Percentiles rank a stretch among this genome's conserved stretches.
These are phyloP conservation scores for Sympetrum striolatum DNA, from an alignment of 2,888 invertebrate species.

Conservation along the genomic window DNA sequence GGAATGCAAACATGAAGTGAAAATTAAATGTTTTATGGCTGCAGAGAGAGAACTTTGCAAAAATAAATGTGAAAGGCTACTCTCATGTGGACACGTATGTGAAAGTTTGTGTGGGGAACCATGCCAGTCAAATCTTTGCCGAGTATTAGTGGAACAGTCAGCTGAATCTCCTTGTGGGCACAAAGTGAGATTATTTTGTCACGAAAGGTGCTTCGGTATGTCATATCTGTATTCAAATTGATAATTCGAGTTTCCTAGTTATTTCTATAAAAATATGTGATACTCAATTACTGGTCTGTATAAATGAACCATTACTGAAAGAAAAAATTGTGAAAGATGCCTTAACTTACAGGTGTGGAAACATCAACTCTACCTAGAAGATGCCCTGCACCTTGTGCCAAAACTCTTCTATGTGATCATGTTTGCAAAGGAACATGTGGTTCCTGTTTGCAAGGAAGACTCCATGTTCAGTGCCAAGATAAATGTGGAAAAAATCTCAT, in stretches of 20 bases:
- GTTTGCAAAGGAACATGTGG: slow-evolving; percentile 65
- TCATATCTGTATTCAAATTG: not conserved
- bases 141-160: slow-evolving; percentile 52
- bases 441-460: slow-evolving; percentile 65
- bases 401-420: slow-evolving; percentile 62
- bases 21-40: slow-evolving; percentile 58
- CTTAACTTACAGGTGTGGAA: slow-evolving; percentile 37
- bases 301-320: too few relatives aligned
- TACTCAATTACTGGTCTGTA: too few relatives aligned
- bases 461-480: slow-evolving; percentile 66
- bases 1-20: slow-evolving; percentile 60
- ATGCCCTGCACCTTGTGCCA: slow-evolving; percentile 61
- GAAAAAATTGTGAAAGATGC: too few relatives aligned
- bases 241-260: too few relatives aligned
- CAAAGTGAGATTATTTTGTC: slow-evolving; percentile 59
- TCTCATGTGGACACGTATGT: slow-evolving; percentile 65
- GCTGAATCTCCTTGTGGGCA: slow-evolving; percentile 63
- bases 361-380: slow-evolving; percentile 54
- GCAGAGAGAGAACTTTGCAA: slow-evolving; percentile 57
- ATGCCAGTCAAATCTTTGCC: slow-evolving; percentile 58
- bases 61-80: slow-evolving; percentile 59
- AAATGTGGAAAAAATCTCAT: slow-evolving; percentile 66
- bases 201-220: slow-evolving; percentile 52
- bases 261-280: too few relatives aligned
- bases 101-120: slow-evolving; percentile 56